A percentile compares a stretch with the other conserved stretches of the same genome.
Conservation (phyloP, 2,797 vertebrate species). For the Poecilia picta region DNA sequence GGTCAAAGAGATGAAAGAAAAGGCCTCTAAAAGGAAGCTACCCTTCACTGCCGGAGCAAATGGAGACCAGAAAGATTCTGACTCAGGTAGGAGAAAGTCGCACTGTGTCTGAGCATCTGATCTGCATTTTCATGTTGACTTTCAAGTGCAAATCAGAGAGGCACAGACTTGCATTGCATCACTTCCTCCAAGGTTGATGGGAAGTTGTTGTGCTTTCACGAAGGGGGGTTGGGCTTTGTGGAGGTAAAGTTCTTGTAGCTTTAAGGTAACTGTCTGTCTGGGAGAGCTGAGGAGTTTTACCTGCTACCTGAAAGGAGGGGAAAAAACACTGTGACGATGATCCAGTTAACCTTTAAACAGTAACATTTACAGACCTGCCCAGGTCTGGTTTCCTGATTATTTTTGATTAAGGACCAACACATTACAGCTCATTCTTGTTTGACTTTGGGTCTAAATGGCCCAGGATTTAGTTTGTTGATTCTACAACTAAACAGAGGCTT, state of each 20-base stretch:
- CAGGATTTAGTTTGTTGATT: constrained; percentile 64
- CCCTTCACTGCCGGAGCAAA: constrained; percentile 98
- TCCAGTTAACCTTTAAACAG: constrained; percentile 50
- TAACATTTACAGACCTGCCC: constrained; percentile 47
- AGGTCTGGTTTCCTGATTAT: constrained; percentile 57
- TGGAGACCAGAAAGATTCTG: constrained; percentile 99
- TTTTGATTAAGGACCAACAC: constrained; percentile 56
- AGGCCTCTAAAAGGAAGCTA: constrained; percentile 94
- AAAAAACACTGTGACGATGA: constrained; percentile 44
- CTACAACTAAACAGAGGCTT: constrained; percentile 48
- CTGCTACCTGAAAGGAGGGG: constrained; percentile 31
- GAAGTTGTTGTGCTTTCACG: constrained; percentile 51
- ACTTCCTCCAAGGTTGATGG: constrained; percentile 45
- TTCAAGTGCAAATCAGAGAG: constrained; percentile 30
- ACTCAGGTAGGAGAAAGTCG: constrained; percentile 87
- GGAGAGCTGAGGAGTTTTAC: constrained; percentile 20
- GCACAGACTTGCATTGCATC: constrained; percentile 23
- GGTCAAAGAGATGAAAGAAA: constrained; percentile 99
- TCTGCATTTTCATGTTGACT: constrained; percentile 19
- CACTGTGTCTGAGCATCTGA: not conserved
- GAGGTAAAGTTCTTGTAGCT: constrained; percentile 24
- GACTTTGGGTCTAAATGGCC: constrained; percentile 56
- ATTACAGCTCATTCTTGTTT: constrained; percentile 60
- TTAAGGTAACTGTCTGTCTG: constrained; percentile 32
- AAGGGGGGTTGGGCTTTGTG: constrained; percentile 34